These are phyloP conservation scores for Gymnothorax javanicus DNA, from an alignment of 2,797 vertebrate species.

Conservation along the genomic window DNA sequence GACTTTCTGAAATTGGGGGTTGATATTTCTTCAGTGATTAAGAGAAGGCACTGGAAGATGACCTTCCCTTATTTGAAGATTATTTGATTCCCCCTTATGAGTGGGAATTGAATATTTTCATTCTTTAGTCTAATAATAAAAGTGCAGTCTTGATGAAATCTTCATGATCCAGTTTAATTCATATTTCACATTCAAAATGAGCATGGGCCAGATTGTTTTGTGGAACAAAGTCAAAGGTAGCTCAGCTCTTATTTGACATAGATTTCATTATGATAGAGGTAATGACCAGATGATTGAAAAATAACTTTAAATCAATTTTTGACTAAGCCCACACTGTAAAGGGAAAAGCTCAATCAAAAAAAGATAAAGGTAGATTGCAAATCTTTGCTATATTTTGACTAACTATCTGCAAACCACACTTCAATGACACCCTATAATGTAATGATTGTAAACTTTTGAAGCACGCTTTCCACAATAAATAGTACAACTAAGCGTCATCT, in stretches of 20 bases:
- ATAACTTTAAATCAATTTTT: background rate
- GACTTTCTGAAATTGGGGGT: background rate
- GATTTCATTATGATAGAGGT: slow-evolving; percentile 15
- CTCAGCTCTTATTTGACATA: background rate
- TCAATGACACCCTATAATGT: background rate
- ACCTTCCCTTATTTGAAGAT: background rate
- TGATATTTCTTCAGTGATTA: background rate
- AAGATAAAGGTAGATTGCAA: background rate
- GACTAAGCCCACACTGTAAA: background rate
- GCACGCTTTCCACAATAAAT: background rate
- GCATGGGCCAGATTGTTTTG: background rate
- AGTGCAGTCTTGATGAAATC: slow-evolving; percentile 6
- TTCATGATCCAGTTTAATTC: background rate
- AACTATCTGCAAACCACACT: background rate
- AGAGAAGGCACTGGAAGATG: background rate
- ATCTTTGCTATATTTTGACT: background rate
- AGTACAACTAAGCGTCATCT: background rate
- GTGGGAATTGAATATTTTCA: background rate
- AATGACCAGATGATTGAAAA: slow-evolving; percentile 5
- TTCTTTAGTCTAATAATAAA: background rate
- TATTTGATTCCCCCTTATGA: background rate
- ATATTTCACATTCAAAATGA: slow-evolving; percentile 8
- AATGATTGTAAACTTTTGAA: background rate
- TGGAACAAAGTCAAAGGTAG: background rate
- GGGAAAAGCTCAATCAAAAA: background rate